Base-by-base conservation (phyloP, 2,888 invertebrate genomes). In the Ommatoiulus sabulosus region DNA sequence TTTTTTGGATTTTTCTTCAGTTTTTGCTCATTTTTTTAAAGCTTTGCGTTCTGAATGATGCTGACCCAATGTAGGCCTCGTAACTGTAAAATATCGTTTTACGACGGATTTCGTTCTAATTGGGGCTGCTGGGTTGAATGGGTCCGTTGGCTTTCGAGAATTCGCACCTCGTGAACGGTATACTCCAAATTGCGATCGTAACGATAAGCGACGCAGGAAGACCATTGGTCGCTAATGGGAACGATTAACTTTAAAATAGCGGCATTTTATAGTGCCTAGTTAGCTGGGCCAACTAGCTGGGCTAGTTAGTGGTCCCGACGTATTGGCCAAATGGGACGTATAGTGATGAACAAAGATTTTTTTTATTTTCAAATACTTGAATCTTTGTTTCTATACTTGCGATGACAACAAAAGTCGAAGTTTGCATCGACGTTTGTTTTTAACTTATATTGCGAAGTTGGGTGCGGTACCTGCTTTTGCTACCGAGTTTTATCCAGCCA, bases 131-230 rank as follows among this genome's bases (percentile, higher is more conserved):
- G 20, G 63, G 63, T 63, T 20, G 63, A 63, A 63, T 63, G 63
- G 63, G n/a, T n/a, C 63, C 63, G 63, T 63, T 63, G 63, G 63
- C 63, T 63, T 63, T 63, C 20, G n/a, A 63, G 63, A 63, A 63
- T 63, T 57, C 57, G 57, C 57, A 57, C 57, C 57, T 57, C 17
- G 17, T 15, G 57, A 57, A 57, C 57, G 57, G 57, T 57, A 57
- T 15, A 15, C 57, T n/a, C 57, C 17, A 15, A 57, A 57, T 15
- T 63, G 63, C 20, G 63, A 63, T 63, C 63, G 20, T 63, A 5
- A 6, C 4, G 63, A 63, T 63, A 63, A 63, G 63, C 5, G 20
- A 8, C 57, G 4, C 15, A 15, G 20, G 63, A 63, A 20, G 63
- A 3, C 63, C 63, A 63, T 63, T 63, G 63, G 63, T 63, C 20